Conservation (phyloP, 2,888 invertebrate species). For the Drosophila eohydei region DNA sequence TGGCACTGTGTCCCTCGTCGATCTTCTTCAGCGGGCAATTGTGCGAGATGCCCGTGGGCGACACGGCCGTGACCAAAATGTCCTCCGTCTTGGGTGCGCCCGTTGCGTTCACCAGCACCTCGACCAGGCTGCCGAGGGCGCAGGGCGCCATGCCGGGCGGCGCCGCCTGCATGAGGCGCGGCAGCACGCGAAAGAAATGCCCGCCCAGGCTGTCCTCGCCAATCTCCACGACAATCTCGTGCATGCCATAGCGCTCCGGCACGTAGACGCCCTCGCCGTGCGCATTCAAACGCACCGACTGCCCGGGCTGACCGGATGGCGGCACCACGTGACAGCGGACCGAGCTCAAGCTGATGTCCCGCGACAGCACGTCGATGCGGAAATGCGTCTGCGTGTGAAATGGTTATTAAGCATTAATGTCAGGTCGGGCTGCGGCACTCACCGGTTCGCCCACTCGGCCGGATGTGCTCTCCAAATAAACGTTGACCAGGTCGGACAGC, state of each 20-base stretch:
- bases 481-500: slow-evolving; percentile 92
- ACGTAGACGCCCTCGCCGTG: slow-evolving; percentile 93
- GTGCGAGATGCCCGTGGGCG: slow-evolving; percentile 94
- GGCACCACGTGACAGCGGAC: slow-evolving; percentile 92
- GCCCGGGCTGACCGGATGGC: slow-evolving; percentile 88
- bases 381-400: slow-evolving; percentile 89
- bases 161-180: slow-evolving; percentile 93
- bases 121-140: slow-evolving; percentile 96
- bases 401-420: slow-evolving; percentile 59
- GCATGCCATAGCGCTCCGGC: slow-evolving; percentile 96
- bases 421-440: slow-evolving; percentile 35
- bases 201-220: slow-evolving; percentile 87
- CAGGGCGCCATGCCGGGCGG: slow-evolving; percentile 98
- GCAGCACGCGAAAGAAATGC: slow-evolving; percentile 94
- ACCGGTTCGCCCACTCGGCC: slow-evolving; percentile 95
- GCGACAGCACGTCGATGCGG: slow-evolving; percentile 89
- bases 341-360: slow-evolving; percentile 89
- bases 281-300: slow-evolving; percentile 87
- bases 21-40: slow-evolving; percentile 93
- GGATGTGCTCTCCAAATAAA: slow-evolving; percentile 92
- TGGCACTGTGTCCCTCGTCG: slow-evolving; percentile 96
- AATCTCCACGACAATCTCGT: slow-evolving; percentile 90
- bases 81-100: slow-evolving; percentile 92
- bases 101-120: slow-evolving; percentile 95
- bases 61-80: slow-evolving; percentile 95